These are phyloP conservation scores for Caloenas nicobarica DNA, from an alignment of 2,113 vertebrate genomes.

Conservation along the genomic window DNA sequence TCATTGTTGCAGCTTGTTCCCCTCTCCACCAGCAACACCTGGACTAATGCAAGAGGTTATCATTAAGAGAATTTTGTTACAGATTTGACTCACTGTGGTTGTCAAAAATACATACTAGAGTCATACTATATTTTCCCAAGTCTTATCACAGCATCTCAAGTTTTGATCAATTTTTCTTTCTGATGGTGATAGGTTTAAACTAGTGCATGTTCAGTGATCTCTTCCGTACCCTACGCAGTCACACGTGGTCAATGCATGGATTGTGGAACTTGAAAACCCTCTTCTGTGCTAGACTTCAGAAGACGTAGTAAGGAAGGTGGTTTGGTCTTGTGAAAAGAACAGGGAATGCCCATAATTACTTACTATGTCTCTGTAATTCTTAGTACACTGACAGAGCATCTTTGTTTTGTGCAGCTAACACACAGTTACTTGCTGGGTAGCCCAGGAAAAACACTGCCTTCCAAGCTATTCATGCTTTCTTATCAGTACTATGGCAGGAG, in stretches of 20 bases:
- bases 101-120: background rate
- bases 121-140: background rate
- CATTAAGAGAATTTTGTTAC: background rate
- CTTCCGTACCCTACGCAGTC: background rate
- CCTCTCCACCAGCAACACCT: background rate
- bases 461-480: background rate
- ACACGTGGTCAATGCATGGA: background rate
- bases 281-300: background rate
- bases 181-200: background rate
- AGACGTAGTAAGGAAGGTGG: background rate
- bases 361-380: background rate
- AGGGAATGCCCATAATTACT: background rate
- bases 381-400: background rate
- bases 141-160: background rate
- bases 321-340: background rate
- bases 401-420: background rate
- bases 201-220: background rate
- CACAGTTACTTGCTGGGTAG: background rate
- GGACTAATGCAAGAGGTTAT: background rate
- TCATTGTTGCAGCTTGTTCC: background rate
- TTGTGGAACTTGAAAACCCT: background rate
- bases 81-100: background rate
- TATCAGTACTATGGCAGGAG: too few species aligned
- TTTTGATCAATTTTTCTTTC: background rate
- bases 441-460: background rate